Percentiles rank a stretch among this genome's conserved stretches.
These are phyloP conservation scores for Amaurobius ferox DNA, from an alignment of 2,888 invertebrate species.

Conservation along the genomic window DNA sequence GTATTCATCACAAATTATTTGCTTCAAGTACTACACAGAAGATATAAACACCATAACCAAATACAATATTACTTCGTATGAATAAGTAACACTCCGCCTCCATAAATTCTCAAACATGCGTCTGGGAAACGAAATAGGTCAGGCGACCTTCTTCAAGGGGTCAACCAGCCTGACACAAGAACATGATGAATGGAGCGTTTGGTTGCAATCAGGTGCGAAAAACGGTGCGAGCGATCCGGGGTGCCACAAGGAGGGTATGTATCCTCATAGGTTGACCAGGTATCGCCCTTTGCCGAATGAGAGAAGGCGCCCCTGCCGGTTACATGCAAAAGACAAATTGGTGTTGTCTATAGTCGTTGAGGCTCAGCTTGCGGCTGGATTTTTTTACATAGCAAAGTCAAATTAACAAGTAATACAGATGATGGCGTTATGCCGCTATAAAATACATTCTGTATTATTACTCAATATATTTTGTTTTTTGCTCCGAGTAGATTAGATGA, in stretches of 20 bases:
- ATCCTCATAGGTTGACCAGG: conserved; percentile 10
- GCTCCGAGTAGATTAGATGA: no score
- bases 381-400: background rate
- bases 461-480: no score
- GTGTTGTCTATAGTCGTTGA: conserved; percentile 41
- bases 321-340: conserved; percentile 49
- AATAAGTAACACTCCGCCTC: conserved; percentile 3
- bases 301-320: background rate
- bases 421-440: background rate
- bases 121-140: conserved; percentile 27
- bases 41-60: conserved; percentile 4
- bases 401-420: conserved; percentile 4
- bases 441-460: no score
- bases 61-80: background rate
- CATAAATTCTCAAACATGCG: background rate
- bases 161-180: conserved; percentile 44
- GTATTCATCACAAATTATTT: no score
- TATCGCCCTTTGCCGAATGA: conserved; percentile 8
- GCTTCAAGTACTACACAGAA: no score
- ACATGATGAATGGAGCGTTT: conserved; percentile 48
- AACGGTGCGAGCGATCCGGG: conserved; percentile 43
- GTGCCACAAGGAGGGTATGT: conserved; percentile 21
- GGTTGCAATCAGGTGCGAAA: conserved; percentile 56
- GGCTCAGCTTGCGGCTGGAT: conserved; percentile 27
- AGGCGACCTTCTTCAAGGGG: background rate